These are phyloP conservation scores for Conus canariensis DNA, from an alignment of 2,888 invertebrate genomes.

Conservation along the genomic window DNA sequence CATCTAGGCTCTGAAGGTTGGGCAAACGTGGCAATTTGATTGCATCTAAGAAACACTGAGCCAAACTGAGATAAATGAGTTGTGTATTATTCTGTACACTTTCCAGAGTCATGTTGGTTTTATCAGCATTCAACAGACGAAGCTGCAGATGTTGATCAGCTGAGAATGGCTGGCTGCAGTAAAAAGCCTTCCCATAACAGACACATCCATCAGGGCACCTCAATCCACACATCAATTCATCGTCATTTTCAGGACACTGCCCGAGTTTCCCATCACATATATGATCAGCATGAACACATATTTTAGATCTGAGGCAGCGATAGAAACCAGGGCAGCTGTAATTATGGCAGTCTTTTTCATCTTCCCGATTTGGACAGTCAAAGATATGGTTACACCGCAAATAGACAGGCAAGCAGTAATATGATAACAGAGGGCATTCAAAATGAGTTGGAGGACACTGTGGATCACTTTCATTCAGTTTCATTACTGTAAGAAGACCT, in stretches of 20 bases:
- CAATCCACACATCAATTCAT: constrained; percentile 41
- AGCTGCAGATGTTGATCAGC: neutral
- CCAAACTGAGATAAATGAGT: neutral
- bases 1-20: constrained; percentile 34
- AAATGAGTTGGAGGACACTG: no score
- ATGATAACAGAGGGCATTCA: no score
- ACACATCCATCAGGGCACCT: constrained; percentile 39
- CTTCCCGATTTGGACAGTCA: constrained; percentile 32
- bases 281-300: constrained; percentile 44
- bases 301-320: constrained; percentile 33
- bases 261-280: constrained; percentile 45
- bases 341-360: constrained; percentile 28
- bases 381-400: neutral
- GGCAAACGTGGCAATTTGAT: neutral
- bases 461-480: no score
- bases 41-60: neutral
- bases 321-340: constrained; percentile 37
- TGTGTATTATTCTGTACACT: neutral
- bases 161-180: neutral
- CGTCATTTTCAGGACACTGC: constrained; percentile 47
- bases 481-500: no score
- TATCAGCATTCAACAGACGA: constrained; percentile 3
- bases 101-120: neutral
- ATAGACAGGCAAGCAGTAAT: neutral
- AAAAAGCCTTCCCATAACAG: constrained; percentile 35